These are phyloP conservation scores for Potamilus streckersoni DNA, from an alignment of 1,140 invertebrate species.

Conservation along the genomic window DNA sequence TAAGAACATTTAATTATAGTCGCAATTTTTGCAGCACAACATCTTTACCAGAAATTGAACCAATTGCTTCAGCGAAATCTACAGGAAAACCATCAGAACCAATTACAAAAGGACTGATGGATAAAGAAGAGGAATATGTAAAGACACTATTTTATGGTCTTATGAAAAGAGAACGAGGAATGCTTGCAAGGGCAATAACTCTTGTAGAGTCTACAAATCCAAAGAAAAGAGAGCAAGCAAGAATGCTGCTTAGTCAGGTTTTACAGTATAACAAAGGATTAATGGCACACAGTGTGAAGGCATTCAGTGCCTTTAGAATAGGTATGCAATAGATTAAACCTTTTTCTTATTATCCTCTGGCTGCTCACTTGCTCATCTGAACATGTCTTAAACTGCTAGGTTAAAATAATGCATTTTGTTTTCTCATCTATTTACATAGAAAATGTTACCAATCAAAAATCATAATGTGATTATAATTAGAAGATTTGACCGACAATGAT, in stretches of 20 bases:
- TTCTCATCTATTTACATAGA: neutral
- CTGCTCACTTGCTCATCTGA: too few relatives aligned
- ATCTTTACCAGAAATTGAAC: too few relatives aligned
- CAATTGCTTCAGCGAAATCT: too few relatives aligned
- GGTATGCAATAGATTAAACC: conserved; percentile 50
- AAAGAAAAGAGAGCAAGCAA: conserved; percentile 67
- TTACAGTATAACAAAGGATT: conserved; percentile 61
- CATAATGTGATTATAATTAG: too few relatives aligned
- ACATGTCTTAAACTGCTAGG: neutral
- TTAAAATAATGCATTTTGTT: neutral
- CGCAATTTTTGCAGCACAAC: too few relatives aligned
- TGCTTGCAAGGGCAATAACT: conserved; percentile 72
- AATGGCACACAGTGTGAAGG: conserved; percentile 42
- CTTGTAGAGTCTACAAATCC: conserved; percentile 72
- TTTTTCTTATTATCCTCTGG: too few relatives aligned
- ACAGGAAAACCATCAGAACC: too few relatives aligned
- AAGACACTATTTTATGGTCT: conserved; percentile 29
- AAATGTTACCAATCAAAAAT: neutral
- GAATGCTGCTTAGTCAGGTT: conserved; percentile 67
- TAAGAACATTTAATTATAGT: too few relatives aligned
- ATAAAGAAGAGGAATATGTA: conserved; percentile 15
- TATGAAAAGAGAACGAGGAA: conserved; percentile 29
- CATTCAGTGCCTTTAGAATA: conserved; percentile 67
- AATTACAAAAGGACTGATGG: too few relatives aligned
- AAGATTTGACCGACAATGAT: too few relatives aligned